These are phyloP conservation scores for Drosophila meridionalis DNA, from an alignment of 2,888 invertebrate genomes.

Conservation along the genomic window DNA sequence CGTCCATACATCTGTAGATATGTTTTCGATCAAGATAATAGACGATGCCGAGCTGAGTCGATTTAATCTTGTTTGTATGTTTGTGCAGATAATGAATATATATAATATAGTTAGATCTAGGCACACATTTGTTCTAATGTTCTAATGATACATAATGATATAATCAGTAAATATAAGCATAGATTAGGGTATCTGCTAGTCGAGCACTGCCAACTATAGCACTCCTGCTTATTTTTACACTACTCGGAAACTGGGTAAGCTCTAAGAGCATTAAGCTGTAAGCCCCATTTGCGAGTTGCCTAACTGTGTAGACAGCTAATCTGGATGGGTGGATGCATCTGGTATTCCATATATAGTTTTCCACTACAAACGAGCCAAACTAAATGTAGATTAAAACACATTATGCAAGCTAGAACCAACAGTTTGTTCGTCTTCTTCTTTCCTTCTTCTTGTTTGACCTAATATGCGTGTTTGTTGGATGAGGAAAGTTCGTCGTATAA, in stretches of 20 bases:
- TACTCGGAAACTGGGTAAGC: not conserved
- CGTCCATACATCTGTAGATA: too few relatives aligned
- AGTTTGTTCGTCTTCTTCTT: not conserved
- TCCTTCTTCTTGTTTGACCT: not conserved
- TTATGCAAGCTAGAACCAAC: not conserved
- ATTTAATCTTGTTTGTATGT: too few relatives aligned
- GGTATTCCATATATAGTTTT: not conserved
- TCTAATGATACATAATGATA: too few relatives aligned
- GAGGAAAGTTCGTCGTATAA: not conserved
- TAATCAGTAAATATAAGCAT: too few relatives aligned
- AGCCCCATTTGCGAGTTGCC: not conserved
- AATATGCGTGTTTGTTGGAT: not conserved
- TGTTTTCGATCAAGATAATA: too few relatives aligned
- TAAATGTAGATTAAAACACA: not conserved
- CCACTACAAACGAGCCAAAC: not conserved
- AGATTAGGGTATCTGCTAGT: not conserved
- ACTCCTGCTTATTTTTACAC: not conserved
- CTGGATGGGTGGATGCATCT: too few relatives aligned
- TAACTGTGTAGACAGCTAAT: not conserved
- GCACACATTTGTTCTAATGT: too few relatives aligned
- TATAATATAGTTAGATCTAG: too few relatives aligned
- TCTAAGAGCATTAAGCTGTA: not conserved
- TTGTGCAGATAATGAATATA: too few relatives aligned
- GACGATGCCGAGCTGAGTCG: too few relatives aligned
- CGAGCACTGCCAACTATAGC: not conserved